Evolutionary conservation across 2,113 vertebrate genomes (phyloP).

Genomic region (Phylloscopus trochiloides): DNA sequence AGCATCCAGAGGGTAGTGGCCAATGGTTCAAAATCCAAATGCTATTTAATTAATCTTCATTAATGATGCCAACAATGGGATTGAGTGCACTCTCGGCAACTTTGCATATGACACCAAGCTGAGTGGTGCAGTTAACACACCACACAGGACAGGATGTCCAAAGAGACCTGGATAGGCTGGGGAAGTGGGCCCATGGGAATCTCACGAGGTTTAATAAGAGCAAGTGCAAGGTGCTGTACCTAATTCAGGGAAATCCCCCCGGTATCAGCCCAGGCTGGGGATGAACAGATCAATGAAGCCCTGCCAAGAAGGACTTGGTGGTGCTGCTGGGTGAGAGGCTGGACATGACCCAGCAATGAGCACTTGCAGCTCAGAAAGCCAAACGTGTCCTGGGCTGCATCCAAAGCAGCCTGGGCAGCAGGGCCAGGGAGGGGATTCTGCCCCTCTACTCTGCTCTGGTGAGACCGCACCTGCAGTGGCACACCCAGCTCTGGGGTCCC

Average conservation of each 20-base stretch:
- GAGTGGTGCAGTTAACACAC: background rate
- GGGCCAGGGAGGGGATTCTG: background rate
- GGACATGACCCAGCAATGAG: background rate
- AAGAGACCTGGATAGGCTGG: background rate
- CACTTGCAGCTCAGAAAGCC: background rate
- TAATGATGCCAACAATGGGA: background rate
- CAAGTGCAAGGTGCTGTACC: background rate
- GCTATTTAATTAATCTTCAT: background rate
- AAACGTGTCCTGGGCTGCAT: background rate
- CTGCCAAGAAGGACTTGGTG: accelerated
- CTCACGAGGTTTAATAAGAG: background rate
- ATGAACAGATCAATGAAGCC: background rate
- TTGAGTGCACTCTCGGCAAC: background rate
- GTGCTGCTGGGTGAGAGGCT: accelerated
- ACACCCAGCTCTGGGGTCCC: background rate
- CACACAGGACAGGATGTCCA: background rate
- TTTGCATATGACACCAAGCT: background rate
- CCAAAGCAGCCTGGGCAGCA: background rate
- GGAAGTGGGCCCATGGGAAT: background rate
- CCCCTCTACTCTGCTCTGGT: background rate
- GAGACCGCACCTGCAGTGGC: background rate
- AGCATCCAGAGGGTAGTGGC: background rate
- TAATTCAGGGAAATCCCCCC: accelerated
- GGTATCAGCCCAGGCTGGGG: accelerated
- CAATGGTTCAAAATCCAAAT: background rate